Percentiles rank a stretch among this genome's conserved stretches.
phyloP scores from a whole-genome alignment of 1,140 invertebrate genomes.

The Triops cancriformis region DNA sequence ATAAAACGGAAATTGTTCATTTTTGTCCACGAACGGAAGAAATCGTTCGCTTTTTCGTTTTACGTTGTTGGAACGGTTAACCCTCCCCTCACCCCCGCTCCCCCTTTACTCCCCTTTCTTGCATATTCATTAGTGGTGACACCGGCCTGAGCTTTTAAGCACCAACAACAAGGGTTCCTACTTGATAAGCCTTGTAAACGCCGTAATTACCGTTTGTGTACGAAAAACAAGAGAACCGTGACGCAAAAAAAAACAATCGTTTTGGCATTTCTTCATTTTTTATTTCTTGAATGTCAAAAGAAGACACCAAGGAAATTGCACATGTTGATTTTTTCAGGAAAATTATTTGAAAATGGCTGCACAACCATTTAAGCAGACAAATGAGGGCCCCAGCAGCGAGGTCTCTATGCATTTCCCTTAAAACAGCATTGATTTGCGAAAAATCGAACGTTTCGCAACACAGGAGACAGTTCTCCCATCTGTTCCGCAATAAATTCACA shows the following conservation, averaged over 20 bases:
- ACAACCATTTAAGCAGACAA: neutral
- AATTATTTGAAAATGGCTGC: neutral
- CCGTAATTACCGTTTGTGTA: conserved; percentile 14
- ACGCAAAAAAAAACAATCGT: neutral
- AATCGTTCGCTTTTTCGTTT: neutral
- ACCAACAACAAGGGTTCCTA: conserved; percentile 28
- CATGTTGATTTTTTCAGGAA: neutral
- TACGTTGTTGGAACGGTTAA: too few species aligned
- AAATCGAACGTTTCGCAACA: too few species aligned
- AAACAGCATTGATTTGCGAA: neutral
- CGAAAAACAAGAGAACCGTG: conserved; percentile 13
- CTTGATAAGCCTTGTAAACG: conserved; percentile 27
- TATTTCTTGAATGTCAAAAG: neutral
- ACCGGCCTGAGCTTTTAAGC: conserved; percentile 28
- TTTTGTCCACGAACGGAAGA: neutral
- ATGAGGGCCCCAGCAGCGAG: neutral
- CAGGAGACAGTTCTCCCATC: too few species aligned
- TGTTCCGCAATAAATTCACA: too few species aligned
- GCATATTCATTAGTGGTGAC: conserved; percentile 21
- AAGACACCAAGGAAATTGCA: neutral
- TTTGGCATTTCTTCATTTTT: neutral
- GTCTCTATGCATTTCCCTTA: neutral
- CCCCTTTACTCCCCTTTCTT: conserved; percentile 16
- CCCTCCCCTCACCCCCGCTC: neutral
- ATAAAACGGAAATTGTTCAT: neutral